These are phyloP conservation scores for Oeneis ivallda DNA, from an alignment of 2,888 invertebrate genomes.

Conservation along the genomic window DNA sequence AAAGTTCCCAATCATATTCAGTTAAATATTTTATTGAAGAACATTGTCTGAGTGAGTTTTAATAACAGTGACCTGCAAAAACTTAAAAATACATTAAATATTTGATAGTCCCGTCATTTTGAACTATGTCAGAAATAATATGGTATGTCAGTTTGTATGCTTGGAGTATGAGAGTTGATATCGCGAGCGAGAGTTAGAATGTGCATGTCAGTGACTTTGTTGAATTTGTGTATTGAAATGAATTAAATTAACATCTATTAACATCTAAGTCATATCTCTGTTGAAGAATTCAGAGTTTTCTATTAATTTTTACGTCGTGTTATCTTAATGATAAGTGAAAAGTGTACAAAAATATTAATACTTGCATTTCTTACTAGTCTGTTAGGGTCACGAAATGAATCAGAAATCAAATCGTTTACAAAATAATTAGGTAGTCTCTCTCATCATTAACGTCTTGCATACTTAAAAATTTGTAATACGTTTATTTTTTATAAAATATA, in stretches of 20 bases:
- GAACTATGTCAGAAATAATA: constrained; percentile 7
- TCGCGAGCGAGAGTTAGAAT: constrained; percentile 5
- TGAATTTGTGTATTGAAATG: constrained; percentile 32
- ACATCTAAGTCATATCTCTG: constrained; percentile 78
- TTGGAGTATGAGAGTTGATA: constrained; percentile 2
- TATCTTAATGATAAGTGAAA: constrained; percentile 77
- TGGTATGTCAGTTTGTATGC: background rate
- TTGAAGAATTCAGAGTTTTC: constrained; percentile 64
- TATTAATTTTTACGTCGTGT: constrained; percentile 76
- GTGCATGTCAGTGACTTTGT: constrained; percentile 34
- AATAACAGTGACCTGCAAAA: background rate
- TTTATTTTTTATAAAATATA: constrained; percentile 76
- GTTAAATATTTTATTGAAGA: background rate
- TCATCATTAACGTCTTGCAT: constrained; percentile 44
- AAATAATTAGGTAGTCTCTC: constrained; percentile 36
- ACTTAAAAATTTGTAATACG: constrained; percentile 62
- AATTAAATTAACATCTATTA: constrained; percentile 49
- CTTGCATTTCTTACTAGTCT: constrained; percentile 80
- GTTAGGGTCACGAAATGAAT: constrained; percentile 72
- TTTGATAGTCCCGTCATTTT: constrained; percentile 2
- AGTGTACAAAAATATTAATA: constrained; percentile 76
- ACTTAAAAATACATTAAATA: constrained; percentile 2
- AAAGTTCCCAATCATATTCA: constrained; percentile 1
- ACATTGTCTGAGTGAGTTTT: constrained; percentile 2
- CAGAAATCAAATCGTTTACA: constrained; percentile 52